These are phyloP conservation scores for Lepidochitona cinerea DNA, from an alignment of 2,888 invertebrate species.

Conservation along the genomic window DNA sequence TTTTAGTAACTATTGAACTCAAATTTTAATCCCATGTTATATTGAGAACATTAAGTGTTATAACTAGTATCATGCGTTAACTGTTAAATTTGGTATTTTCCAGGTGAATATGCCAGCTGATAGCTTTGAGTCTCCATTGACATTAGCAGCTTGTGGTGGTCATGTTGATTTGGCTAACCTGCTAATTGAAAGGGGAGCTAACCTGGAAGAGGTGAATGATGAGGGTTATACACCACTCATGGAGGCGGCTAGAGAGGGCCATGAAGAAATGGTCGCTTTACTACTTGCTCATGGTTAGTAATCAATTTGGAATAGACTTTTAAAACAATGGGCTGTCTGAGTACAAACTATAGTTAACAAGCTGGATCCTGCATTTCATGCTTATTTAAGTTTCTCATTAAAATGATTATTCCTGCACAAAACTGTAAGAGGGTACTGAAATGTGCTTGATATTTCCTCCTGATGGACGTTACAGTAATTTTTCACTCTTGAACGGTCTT, in stretches of 20 bases:
- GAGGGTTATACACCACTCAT: constrained; percentile 99
- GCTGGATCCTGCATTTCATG: too few species aligned
- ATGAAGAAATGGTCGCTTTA: constrained; percentile 97
- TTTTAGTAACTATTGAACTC: not conserved
- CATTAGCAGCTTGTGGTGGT: constrained; percentile 98
- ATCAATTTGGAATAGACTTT: too few species aligned
- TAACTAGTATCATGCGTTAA: too few species aligned
- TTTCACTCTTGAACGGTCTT: too few species aligned
- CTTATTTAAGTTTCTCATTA: too few species aligned
- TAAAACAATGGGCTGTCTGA: too few species aligned
- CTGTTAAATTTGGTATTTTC: constrained; percentile 2
- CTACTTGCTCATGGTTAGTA: constrained; percentile 91
- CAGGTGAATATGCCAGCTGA: constrained; percentile 98
- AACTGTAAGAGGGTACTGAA: too few species aligned
- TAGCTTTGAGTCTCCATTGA: constrained; percentile 98
- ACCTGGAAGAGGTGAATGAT: constrained; percentile 99
- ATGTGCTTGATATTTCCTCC: too few species aligned
- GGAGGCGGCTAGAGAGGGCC: constrained; percentile 99
- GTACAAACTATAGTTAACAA: too few species aligned
- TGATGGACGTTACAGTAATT: too few species aligned
- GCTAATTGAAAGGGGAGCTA: constrained; percentile 95
- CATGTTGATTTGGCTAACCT: constrained; percentile 97
- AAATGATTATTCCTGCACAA: too few species aligned
- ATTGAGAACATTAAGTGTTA: not conserved
- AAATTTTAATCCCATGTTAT: not conserved